These are phyloP conservation scores for Acronicta alni DNA, from an alignment of 2,888 invertebrate species.

Conservation along the genomic window DNA sequence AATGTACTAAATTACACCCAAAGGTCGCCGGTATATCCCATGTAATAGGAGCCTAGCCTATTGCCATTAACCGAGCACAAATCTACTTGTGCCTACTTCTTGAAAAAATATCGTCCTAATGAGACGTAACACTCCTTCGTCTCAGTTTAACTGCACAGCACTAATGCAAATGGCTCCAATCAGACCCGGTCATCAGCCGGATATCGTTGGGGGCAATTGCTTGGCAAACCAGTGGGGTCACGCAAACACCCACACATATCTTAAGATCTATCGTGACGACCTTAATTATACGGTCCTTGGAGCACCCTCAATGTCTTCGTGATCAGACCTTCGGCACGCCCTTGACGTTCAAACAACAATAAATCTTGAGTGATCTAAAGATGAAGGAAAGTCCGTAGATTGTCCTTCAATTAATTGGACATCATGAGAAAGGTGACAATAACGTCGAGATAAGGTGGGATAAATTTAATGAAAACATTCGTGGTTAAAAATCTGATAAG, in stretches of 20 bases:
- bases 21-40: no score
- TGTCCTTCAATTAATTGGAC: slow-evolving; percentile 1
- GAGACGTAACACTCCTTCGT: slow-evolving; percentile 21
- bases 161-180: slow-evolving; percentile 56
- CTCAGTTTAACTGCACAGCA: slow-evolving; percentile 43
- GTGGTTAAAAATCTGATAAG: no score
- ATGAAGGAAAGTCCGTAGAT: slow-evolving; percentile 3
- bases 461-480: no score
- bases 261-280: slow-evolving; percentile 65
- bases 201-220: slow-evolving; percentile 56
- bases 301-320: slow-evolving; percentile 59
- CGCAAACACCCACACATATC: slow-evolving; percentile 56
- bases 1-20: no score
- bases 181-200: slow-evolving; percentile 47
- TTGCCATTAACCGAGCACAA: no score
- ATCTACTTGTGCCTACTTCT: slow-evolving; percentile 7
- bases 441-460: not conserved
- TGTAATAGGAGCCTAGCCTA: no score
- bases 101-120: slow-evolving; percentile 26
- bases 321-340: slow-evolving; percentile 54
- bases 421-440: not conserved
- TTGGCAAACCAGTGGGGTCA: slow-evolving; percentile 60
- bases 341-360: slow-evolving; percentile 30
- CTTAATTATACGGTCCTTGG: slow-evolving; percentile 69
- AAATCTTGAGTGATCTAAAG: slow-evolving; percentile 17